Evolutionary conservation across 2,888 invertebrate genomes (phyloP).

Genomic region (Silvanus unidentatus): DNA sequence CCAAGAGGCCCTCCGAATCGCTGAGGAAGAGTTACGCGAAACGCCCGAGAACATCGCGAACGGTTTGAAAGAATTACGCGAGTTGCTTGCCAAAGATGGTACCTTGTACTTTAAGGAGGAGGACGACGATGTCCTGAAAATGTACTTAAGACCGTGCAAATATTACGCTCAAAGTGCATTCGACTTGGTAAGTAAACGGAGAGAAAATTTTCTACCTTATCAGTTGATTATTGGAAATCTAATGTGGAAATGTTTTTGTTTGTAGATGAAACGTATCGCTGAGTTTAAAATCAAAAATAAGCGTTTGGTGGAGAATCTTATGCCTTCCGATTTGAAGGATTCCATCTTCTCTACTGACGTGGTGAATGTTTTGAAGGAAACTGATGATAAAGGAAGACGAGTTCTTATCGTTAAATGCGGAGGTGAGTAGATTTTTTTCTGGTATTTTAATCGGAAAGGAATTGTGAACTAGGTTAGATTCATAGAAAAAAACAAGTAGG

Average conservation of each 20-base stretch:
- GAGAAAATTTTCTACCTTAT: constrained; percentile 5
- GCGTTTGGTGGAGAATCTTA: constrained; percentile 56
- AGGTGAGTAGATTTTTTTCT: constrained; percentile 46
- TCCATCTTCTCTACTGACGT: constrained; percentile 67
- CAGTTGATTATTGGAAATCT: too few relatives aligned
- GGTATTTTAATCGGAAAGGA: too few relatives aligned
- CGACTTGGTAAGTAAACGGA: constrained; percentile 60
- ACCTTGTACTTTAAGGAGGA: constrained; percentile 63
- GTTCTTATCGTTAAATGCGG: constrained; percentile 70
- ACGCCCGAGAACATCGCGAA: constrained; percentile 62
- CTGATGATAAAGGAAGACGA: constrained; percentile 71
- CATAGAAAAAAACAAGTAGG: too few relatives aligned
- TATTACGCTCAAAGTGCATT: constrained; percentile 77
- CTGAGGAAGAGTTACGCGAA: constrained; percentile 62
- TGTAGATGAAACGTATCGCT: constrained; percentile 69
- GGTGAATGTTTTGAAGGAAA: constrained; percentile 69
- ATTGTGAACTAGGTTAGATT: too few relatives aligned
- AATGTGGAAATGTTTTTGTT: neutral
- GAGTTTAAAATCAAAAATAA: constrained; percentile 70
- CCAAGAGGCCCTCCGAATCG: constrained; percentile 54
- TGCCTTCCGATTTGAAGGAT: constrained; percentile 61
- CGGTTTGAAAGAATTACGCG: constrained; percentile 56
- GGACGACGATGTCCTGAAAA: constrained; percentile 71
- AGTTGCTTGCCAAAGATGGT: constrained; percentile 59
- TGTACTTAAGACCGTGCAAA: constrained; percentile 76